Evolutionary conservation across 2,113 vertebrate species (phyloP).

Genomic region (Chamaetylas fuelleborni): DNA sequence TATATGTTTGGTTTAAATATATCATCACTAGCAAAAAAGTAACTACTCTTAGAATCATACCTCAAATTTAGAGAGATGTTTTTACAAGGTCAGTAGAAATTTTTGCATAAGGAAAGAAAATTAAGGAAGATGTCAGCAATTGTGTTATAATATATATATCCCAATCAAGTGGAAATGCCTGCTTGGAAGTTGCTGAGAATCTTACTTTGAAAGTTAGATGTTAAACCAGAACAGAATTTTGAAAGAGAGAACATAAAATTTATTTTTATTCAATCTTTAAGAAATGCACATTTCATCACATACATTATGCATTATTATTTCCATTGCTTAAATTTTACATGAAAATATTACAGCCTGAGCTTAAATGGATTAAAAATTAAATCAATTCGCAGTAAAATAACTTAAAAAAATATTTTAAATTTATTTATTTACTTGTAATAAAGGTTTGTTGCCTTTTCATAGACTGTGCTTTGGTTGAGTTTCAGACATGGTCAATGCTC

Average conservation of each 20-base stretch:
- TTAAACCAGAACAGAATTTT: background rate
- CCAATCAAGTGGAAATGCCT: conserved; percentile 1
- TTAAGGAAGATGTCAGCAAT: background rate
- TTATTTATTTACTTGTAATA: background rate
- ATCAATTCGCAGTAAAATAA: background rate
- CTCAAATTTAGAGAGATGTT: background rate
- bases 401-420: background rate
- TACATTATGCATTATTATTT: background rate
- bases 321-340: background rate
- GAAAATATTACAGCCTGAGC: background rate
- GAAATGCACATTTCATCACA: background rate
- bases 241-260: background rate
- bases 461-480: background rate
- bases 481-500: background rate
- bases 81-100: conserved; percentile 6
- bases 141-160: background rate
- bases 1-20: background rate
- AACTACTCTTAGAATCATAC: background rate
- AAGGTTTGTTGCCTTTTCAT: background rate
- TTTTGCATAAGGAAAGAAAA: background rate
- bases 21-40: background rate
- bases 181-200: background rate
- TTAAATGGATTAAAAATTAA: background rate
- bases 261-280: background rate
- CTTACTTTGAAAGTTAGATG: background rate